Percentiles rank a stretch among this genome's conserved stretches.
phyloP scores from a whole-genome alignment of 1,140 invertebrate species.

The Wiebesia pumilae region DNA sequence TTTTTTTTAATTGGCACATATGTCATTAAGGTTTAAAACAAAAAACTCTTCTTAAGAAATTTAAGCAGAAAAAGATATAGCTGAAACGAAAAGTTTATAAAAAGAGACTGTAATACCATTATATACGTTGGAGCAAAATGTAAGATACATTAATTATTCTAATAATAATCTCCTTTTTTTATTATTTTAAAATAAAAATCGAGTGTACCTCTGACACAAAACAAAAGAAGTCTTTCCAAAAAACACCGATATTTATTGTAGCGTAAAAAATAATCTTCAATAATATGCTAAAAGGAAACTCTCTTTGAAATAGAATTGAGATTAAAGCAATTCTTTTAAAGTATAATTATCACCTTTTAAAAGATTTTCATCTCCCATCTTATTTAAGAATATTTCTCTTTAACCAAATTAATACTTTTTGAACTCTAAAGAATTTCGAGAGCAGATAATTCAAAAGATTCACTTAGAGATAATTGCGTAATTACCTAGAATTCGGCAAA shows the following conservation, averaged over 20 bases:
- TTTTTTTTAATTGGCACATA: too few relatives aligned
- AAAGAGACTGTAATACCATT: not conserved
- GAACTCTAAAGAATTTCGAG: too few relatives aligned
- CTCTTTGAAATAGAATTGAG: not conserved
- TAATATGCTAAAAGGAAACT: not conserved
- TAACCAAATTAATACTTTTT: not conserved
- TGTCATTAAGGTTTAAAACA: not conserved
- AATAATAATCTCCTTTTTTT: too few relatives aligned
- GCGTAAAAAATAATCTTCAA: not conserved
- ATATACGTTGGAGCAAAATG: too few relatives aligned
- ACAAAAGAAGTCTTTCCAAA: too few relatives aligned
- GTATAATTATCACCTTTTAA: slow-evolving; percentile 10
- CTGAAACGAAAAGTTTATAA: not conserved
- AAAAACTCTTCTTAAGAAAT: not conserved
- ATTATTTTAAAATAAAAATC: not conserved
- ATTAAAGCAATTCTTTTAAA: not conserved
- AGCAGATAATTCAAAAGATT: not conserved
- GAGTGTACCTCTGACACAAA: too few relatives aligned
- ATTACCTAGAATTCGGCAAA: not conserved
- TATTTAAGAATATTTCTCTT: not conserved
- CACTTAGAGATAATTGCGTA: not conserved
- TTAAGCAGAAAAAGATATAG: not conserved
- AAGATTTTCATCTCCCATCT: not conserved
- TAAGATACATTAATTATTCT: too few relatives aligned
- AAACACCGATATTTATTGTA: not conserved